A percentile compares a stretch with the other conserved stretches of the same genome.
These are phyloP conservation scores for Enteromius anoplus DNA, from an alignment of 2,797 vertebrate species.

Conservation along the genomic window DNA sequence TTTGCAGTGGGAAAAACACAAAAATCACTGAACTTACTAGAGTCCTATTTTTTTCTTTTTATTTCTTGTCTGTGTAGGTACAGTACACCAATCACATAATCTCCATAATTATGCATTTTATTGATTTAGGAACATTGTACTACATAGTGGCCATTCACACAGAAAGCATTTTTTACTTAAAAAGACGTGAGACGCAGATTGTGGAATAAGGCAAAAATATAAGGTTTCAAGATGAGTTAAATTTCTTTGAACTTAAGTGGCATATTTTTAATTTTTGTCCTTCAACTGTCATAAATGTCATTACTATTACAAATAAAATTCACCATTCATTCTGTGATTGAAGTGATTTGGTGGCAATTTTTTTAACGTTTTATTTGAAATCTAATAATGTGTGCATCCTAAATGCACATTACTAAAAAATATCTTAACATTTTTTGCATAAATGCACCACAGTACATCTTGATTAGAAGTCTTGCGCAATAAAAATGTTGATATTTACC, in stretches of 20 bases:
- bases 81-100: conserved; percentile 49
- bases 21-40: conserved; percentile 71
- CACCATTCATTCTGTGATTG: not conserved
- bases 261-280: not conserved
- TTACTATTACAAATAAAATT: not conserved
- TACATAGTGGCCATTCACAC: not conserved
- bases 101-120: not conserved
- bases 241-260: not conserved
- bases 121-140: not conserved
- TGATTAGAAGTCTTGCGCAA: not conserved
- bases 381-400: not conserved
- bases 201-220: not conserved
- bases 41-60: conserved; percentile 62
- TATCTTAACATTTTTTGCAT: not conserved
- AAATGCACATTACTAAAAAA: not conserved
- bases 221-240: too few relatives aligned
- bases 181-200: too few relatives aligned
- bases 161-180: not conserved
- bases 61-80: conserved; percentile 42
- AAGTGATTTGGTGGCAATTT: not conserved
- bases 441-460: not conserved
- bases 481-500: not conserved
- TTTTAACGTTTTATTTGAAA: not conserved
- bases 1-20: conserved; percentile 60
- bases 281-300: not conserved